Evolutionary conservation across 1,140 invertebrate genomes (phyloP).

Genomic region (Laupala kohalensis): DNA sequence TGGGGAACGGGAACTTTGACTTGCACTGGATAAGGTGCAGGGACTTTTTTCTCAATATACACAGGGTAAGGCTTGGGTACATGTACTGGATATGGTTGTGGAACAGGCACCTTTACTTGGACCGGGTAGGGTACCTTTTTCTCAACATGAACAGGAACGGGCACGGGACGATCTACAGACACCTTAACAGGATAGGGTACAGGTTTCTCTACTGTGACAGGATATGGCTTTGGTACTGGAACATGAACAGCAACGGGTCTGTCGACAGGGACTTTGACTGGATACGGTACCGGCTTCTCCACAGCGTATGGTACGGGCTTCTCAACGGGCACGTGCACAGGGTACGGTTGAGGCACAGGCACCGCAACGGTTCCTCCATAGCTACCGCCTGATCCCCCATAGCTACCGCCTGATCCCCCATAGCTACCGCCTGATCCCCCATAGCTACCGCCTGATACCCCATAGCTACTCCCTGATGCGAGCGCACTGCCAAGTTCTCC

Average conservation of each 20-base stretch:
- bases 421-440: neutral
- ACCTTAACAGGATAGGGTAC: constrained; percentile 24
- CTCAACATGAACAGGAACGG: constrained; percentile 13
- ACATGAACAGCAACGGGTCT: constrained; percentile 46
- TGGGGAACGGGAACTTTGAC: constrained; percentile 16
- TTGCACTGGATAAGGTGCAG: constrained; percentile 13
- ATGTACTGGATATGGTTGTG: constrained; percentile 16
- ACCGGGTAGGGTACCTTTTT: constrained; percentile 16
- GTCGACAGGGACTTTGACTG: constrained; percentile 24
- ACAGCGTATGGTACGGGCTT: constrained; percentile 46
- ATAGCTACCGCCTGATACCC: neutral
- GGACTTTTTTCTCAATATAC: constrained; percentile 15
- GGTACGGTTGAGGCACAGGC: constrained; percentile 45
- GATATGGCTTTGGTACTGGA: constrained; percentile 48
- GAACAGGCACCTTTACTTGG: too few relatives aligned
- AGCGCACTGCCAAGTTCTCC: too few relatives aligned
- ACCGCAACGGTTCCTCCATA: too few relatives aligned
- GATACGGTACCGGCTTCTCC: constrained; percentile 58
- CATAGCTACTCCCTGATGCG: too few relatives aligned
- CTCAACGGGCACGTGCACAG: too few relatives aligned
- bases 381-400: too few relatives aligned
- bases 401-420: neutral
- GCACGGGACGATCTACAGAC: constrained; percentile 11
- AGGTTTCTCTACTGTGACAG: constrained; percentile 40
- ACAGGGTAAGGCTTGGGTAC: constrained; percentile 17